Conservation (phyloP, 2,888 invertebrate species). For the Liodrosophila aerea region DNA sequence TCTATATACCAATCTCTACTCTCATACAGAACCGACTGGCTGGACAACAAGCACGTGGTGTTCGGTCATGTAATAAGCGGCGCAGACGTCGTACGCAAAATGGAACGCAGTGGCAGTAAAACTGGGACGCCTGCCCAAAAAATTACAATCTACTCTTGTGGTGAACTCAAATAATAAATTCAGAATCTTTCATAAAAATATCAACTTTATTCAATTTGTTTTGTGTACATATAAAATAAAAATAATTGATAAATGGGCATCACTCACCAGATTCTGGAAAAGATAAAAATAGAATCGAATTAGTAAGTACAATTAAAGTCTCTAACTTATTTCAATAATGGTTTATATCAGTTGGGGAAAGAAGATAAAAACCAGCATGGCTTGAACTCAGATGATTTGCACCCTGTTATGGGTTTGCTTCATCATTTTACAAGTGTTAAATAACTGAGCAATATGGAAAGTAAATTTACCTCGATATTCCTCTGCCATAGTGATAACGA, state of each 20-base stretch:
- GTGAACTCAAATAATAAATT: conserved; percentile 87
- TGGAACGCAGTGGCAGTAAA: conserved; percentile 94
- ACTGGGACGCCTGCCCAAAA: conserved; percentile 90
- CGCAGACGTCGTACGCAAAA: conserved; percentile 94
- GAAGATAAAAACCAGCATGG: conserved; percentile 47
- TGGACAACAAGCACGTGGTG: conserved; percentile 98
- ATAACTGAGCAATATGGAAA: neutral
- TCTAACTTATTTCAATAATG: too few relatives aligned
- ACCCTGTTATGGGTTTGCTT: conserved; percentile 28
- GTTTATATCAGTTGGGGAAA: conserved; percentile 48
- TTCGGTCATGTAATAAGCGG: conserved; percentile 98
- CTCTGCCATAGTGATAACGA: too few relatives aligned
- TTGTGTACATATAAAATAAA: neutral
- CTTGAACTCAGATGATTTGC: conserved; percentile 31
- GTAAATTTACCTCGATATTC: conserved; percentile 15
- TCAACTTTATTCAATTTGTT: conserved; percentile 15
- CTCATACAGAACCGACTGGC: conserved; percentile 87
- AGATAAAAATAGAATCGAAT: neutral
- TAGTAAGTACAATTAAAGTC: neutral
- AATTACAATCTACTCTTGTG: conserved; percentile 91
- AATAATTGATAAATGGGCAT: neutral
- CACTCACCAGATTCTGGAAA: conserved; percentile 20
- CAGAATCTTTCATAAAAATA: conserved; percentile 6
- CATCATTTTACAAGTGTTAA: conserved; percentile 27
- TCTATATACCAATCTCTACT: neutral